These are phyloP conservation scores for Aphrophora alni DNA, from an alignment of 2,888 invertebrate species.

Conservation along the genomic window DNA sequence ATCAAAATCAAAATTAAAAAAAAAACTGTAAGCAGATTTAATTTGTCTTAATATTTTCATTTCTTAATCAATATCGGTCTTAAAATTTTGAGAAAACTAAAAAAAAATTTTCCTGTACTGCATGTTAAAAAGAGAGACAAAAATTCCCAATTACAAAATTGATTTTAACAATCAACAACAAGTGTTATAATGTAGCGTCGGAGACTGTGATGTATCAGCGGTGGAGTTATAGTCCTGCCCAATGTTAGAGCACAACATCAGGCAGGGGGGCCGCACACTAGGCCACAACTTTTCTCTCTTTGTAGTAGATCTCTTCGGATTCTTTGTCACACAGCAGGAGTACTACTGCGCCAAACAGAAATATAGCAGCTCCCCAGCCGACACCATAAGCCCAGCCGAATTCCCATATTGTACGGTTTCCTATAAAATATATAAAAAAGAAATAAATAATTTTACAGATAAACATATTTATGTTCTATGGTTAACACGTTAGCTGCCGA, in stretches of 20 bases:
- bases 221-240: slow-evolving; percentile 21
- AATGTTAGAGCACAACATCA: slow-evolving; percentile 68
- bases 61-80: too few species aligned
- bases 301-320: slow-evolving; percentile 97
- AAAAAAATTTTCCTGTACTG: too few species aligned
- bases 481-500: too few species aligned
- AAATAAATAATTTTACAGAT: slow-evolving; percentile 12
- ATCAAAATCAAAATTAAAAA: too few species aligned
- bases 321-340: slow-evolving; percentile 96
- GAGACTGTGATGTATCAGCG: background rate
- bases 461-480: background rate
- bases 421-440: slow-evolving; percentile 58
- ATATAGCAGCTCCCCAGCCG: slow-evolving; percentile 97
- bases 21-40: too few species aligned
- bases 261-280: slow-evolving; percentile 74
- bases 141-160: too few species aligned
- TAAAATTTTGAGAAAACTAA: too few species aligned
- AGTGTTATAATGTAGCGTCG: background rate
- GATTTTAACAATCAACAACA: background rate
- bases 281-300: slow-evolving; percentile 90
- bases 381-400: slow-evolving; percentile 99
- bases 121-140: too few species aligned
- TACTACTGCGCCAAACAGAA: slow-evolving; percentile 92
- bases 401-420: slow-evolving; percentile 92
- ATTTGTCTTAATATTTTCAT: too few species aligned